These are phyloP conservation scores for Melanotaenia pygmaea DNA, from an alignment of 2,797 vertebrate species.

Conservation along the genomic window DNA sequence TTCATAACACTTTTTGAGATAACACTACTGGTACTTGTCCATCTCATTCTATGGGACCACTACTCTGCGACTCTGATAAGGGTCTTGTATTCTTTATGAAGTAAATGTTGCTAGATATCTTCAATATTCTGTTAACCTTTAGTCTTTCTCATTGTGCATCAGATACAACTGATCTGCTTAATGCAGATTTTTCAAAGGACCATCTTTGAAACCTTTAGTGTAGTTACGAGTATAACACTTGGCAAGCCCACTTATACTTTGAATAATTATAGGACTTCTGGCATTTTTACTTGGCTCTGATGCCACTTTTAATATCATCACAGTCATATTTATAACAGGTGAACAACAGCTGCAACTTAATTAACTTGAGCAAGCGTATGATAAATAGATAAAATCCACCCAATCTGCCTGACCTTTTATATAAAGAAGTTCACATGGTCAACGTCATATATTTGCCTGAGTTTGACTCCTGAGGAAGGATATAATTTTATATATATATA, in stretches of 20 bases:
- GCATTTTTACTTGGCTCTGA: conserved; percentile 4
- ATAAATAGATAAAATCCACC: conserved; percentile 7
- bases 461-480: conserved; percentile 2
- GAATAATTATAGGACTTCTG: neutral
- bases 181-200: neutral
- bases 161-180: conserved; percentile 9
- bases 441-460: neutral
- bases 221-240: neutral
- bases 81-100: neutral
- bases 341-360: conserved; percentile 5
- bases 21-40: no score
- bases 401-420: neutral
- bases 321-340: neutral
- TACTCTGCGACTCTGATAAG: neutral
- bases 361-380: conserved; percentile 3
- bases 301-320: conserved; percentile 6
- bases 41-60: neutral
- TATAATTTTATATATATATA: neutral
- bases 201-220: neutral
- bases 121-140: neutral
- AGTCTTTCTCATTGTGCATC: neutral
- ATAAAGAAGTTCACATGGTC: neutral
- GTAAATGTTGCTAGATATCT: neutral
- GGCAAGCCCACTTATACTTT: neutral
- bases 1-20: no score